Base-by-base conservation (phyloP, 2,113 vertebrate genomes). In the Syngnathus typhle region DNA sequence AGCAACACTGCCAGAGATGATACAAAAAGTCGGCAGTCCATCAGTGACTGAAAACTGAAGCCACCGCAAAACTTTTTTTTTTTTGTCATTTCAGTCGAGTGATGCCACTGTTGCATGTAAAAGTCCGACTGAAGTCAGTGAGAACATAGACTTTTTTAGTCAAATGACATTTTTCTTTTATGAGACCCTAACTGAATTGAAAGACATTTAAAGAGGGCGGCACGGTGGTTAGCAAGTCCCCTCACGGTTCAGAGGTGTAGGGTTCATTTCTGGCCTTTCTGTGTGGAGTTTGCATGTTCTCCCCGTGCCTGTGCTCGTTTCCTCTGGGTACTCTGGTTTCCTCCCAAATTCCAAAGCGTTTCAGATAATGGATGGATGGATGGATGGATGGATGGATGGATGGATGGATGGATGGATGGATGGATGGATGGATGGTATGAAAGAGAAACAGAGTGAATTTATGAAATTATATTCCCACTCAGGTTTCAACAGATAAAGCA, bases 1-100 rank as follows among this genome's bases (percentile, higher is more conserved):
- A 77, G 64, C 78, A 38, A 10, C 8, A 19, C 11, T 11, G 36
- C 19, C 16, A 38, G 32, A 59, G 32, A 60, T 9, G 32, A 38
- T 38, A 59, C 3, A 41, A 39, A 60, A 49, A 64, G 10, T 21
- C 7, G 36, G 16, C 56, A 59, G 56, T 8, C 36, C 18, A 8
- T 38, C 21, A 38, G 37, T 39, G 58, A 16, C 11, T 58, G 55
- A 39, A 38, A 60, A 60, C 27, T 13, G 3, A 58, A 58, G 36
- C 18, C 18, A 38, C 55, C 8, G n/a, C 16, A 1, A 60, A 60
- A 60, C 58, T 32, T n/a, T 38, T 2, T 8, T 60, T 46, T 7
- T 38, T 19, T 60, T 18, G 1, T 60, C 58, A 37, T 59, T 37
- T 37, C 16, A 59, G 16, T 38, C 8, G 8, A 16, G 36, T 5